Conservation (phyloP, 2,888 invertebrate species). For the Dexiosoma caninum region DNA sequence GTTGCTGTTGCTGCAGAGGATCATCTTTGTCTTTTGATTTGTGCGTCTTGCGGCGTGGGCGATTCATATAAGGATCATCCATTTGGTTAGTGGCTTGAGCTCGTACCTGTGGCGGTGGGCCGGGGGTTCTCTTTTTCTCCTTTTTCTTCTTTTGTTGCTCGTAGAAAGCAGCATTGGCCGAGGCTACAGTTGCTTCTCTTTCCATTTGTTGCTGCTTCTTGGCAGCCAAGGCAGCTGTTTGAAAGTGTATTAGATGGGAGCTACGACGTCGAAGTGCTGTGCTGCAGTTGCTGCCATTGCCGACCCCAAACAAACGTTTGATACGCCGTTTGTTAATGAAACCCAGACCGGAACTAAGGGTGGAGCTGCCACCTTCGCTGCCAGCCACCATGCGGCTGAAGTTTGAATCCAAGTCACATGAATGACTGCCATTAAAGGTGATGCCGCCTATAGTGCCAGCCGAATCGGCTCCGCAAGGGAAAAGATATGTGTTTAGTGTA, state of each 20-base stretch:
- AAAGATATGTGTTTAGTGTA: slow-evolving; percentile 77
- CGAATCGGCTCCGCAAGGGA: slow-evolving; percentile 72
- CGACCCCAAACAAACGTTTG: slow-evolving; percentile 71
- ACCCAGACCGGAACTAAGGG: slow-evolving; percentile 67
- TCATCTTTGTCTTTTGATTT: slow-evolving; percentile 68
- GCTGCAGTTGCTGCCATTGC: slow-evolving; percentile 65
- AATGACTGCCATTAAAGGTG: slow-evolving; percentile 71
- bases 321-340: slow-evolving; percentile 74
- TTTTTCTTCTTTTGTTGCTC: slow-evolving; percentile 69
- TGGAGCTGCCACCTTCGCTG: slow-evolving; percentile 63
- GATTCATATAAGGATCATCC: slow-evolving; percentile 77
- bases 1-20: slow-evolving; percentile 64
- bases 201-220: slow-evolving; percentile 72
- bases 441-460: slow-evolving; percentile 71
- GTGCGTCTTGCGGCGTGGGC: slow-evolving; percentile 71
- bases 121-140: slow-evolving; percentile 74
- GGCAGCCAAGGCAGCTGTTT: slow-evolving; percentile 65
- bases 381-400: slow-evolving; percentile 76
- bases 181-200: slow-evolving; percentile 70
- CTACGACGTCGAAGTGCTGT: slow-evolving; percentile 71
- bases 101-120: slow-evolving; percentile 72
- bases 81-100: slow-evolving; percentile 70
- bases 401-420: slow-evolving; percentile 75
- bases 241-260: slow-evolving; percentile 72
- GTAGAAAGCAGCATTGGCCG: slow-evolving; percentile 71